Evolutionary conservation across 2,797 vertebrate species (phyloP).

Genomic region (Tapera naevia): DNA sequence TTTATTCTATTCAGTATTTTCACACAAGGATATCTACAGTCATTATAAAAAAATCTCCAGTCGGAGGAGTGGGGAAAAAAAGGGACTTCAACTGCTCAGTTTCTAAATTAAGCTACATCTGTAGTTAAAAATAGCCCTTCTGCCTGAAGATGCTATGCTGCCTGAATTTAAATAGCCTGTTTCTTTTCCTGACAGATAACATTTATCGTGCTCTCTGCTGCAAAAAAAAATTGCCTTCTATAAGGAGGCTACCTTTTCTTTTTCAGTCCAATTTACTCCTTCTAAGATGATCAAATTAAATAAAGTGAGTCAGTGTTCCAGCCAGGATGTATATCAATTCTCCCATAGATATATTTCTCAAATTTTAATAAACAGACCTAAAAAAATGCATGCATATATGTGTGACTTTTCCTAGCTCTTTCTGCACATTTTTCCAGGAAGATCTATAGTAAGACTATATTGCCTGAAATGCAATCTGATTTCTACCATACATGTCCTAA

Average conservation of each 20-base stretch:
- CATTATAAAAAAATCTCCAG: constrained; percentile 76
- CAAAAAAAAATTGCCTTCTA: not conserved
- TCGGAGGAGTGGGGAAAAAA: constrained; percentile 65
- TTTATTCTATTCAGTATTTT: constrained; percentile 53
- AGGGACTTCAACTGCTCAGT: constrained; percentile 82
- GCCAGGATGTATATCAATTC: not conserved
- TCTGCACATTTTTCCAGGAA: not conserved
- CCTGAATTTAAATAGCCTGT: constrained; percentile 79
- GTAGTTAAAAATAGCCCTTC: constrained; percentile 89
- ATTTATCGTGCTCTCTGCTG: constrained; percentile 70
- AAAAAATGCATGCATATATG: not conserved
- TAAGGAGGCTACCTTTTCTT: constrained; percentile 24
- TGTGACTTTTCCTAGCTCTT: not conserved
- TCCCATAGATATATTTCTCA: not conserved
- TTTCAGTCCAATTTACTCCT: not conserved
- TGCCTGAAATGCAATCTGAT: not conserved
- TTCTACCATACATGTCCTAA: not conserved
- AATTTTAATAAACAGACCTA: not conserved
- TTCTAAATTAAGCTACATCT: constrained; percentile 89
- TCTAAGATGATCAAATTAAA: not conserved
- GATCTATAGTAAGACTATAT: not conserved
- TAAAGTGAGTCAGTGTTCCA: not conserved
- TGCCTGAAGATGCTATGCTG: constrained; percentile 78
- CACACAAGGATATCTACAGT: constrained; percentile 51
- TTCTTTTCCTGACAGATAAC: constrained; percentile 72